Conservation (phyloP, 2,888 invertebrate genomes). For the Stenodera caucasica region DNA sequence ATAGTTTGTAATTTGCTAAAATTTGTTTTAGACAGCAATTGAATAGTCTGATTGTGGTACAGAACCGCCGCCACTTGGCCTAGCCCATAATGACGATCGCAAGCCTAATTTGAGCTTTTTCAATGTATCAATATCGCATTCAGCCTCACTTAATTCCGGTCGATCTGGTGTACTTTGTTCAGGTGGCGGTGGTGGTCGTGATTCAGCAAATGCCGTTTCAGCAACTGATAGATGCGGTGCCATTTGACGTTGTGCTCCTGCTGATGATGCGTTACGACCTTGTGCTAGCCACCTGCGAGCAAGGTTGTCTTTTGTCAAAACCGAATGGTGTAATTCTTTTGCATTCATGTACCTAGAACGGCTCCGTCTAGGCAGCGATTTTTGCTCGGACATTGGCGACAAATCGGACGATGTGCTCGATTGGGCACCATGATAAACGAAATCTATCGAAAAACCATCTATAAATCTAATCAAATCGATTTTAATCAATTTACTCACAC, state of each 20-base stretch:
- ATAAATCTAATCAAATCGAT: not conserved
- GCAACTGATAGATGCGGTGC: constrained; percentile 65
- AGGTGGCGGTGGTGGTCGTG: constrained; percentile 39
- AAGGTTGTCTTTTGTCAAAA: constrained; percentile 34
- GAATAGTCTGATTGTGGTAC: constrained; percentile 71
- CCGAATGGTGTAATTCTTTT: constrained; percentile 35
- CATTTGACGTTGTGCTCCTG: constrained; percentile 60
- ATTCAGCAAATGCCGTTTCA: constrained; percentile 60
- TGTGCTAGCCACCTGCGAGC: constrained; percentile 58
- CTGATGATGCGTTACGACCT: constrained; percentile 35
- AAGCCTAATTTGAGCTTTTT: constrained; percentile 73
- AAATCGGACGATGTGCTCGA: constrained; percentile 78
- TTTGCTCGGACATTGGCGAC: constrained; percentile 77
- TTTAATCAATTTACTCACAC: constrained; percentile 41
- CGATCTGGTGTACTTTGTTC: constrained; percentile 57
- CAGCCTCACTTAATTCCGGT: constrained; percentile 69
- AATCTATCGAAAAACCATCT: constrained; percentile 59
- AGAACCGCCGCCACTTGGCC: constrained; percentile 58
- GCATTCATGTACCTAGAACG: constrained; percentile 63
- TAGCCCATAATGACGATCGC: constrained; percentile 71
- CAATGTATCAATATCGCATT: constrained; percentile 73
- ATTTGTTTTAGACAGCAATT: constrained; percentile 66
- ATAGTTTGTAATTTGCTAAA: constrained; percentile 10
- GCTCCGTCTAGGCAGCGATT: constrained; percentile 71
- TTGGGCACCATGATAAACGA: constrained; percentile 74